Evolutionary conservation across 35 echinoderm and acorn worm genomes (phyloP).

Genomic region (Apostichopus japonicus): DNA sequence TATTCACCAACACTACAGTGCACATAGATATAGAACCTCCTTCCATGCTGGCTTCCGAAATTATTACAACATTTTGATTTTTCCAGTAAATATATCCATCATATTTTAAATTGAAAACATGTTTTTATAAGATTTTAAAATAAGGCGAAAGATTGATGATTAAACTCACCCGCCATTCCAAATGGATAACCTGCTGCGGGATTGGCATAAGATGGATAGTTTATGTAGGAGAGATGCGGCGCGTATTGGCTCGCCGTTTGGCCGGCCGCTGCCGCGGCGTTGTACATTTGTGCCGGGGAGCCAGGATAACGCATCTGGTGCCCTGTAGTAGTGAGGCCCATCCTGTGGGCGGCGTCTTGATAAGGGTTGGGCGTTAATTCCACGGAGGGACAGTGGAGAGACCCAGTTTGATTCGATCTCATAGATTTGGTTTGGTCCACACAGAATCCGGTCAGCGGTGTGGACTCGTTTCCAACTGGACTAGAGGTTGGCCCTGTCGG

Average conservation of each 20-base stretch:
- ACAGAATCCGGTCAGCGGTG: conserved; percentile 34
- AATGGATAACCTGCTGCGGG: conserved; percentile 50
- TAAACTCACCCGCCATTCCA: conserved; percentile 58
- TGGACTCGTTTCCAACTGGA: conserved; percentile 47
- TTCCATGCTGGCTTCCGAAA: no score
- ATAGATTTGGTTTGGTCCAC: conserved; percentile 59
- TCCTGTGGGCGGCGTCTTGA: conserved; percentile 55
- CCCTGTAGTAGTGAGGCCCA: conserved; percentile 45
- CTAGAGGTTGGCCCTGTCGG: conserved; percentile 30
- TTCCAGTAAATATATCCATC: no score
- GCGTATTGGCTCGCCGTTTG: conserved; percentile 45
- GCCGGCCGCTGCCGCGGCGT: conserved; percentile 53
- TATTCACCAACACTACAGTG: no score
- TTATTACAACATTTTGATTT: no score
- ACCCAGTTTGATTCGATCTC: conserved; percentile 47
- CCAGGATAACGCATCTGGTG: conserved; percentile 59
- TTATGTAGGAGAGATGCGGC: conserved; percentile 57
- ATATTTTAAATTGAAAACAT: neutral
- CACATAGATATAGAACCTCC: no score
- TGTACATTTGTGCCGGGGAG: conserved; percentile 58
- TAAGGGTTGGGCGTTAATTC: conserved; percentile 53
- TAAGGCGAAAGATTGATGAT: neutral
- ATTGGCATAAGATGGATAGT: conserved; percentile 58
- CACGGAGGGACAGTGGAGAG: conserved; percentile 53
- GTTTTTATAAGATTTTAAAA: neutral